Percentiles rank a stretch among this genome's conserved stretches.
phyloP scores from a whole-genome alignment of 2,888 invertebrate genomes.

The Laothoe populi region DNA sequence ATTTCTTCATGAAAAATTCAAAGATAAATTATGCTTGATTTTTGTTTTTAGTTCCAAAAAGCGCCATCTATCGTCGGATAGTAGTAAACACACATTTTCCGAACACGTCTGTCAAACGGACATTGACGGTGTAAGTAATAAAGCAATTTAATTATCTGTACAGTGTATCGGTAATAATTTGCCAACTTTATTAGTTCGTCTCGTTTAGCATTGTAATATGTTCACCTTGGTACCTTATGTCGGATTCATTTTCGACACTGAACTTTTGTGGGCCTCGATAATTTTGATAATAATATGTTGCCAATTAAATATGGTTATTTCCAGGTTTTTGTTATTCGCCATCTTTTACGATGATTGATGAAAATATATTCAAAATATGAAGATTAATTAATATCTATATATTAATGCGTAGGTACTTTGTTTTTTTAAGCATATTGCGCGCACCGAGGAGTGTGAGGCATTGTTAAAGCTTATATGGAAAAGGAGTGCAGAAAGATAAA shows the following conservation, averaged over 20 bases:
- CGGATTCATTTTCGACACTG: constrained; percentile 6
- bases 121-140: constrained; percentile 55
- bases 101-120: constrained; percentile 28
- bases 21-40: not conserved
- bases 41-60: constrained; percentile 25
- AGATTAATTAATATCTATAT: not conserved
- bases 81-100: constrained; percentile 41
- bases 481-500: no score
- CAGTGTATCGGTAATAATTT: constrained; percentile 54
- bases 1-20: not conserved
- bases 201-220: constrained; percentile 53
- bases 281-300: constrained; percentile 31
- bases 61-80: constrained; percentile 67
- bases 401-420: no score
- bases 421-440: no score
- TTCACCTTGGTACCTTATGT: constrained; percentile 36
- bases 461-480: no score
- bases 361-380: not conserved
- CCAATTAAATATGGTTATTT: constrained; percentile 10
- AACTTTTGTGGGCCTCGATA: constrained; percentile 35
- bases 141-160: constrained; percentile 62
- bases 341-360: not conserved
- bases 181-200: constrained; percentile 60
- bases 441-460: no score
- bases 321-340: not conserved